Evolutionary conservation across 2,888 invertebrate species (phyloP), one percentile per base, ranked within the genome.

Genomic region (Phania funesta): DNA sequence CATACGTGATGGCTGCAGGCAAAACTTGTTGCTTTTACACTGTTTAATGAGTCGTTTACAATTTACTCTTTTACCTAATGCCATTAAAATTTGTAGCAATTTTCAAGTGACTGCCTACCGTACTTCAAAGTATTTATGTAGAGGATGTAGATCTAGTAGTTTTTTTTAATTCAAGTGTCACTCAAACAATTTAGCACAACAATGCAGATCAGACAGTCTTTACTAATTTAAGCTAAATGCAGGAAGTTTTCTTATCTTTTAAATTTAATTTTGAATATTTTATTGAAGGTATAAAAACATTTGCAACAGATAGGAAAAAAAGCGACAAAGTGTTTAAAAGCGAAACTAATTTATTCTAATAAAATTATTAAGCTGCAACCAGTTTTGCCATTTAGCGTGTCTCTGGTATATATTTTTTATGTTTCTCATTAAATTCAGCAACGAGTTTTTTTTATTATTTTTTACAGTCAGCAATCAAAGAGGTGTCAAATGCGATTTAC

Each of bases 401-500:
- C 20, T 29, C 26, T 18, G 8, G 9, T 50, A 20, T 32, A 16
- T 18, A 64, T 56, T 24, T 18, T 13, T 24, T 13, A 2, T 46
- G n/a, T 54, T 20, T 52, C 26, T 22, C 20, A 29, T 48, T 9
- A 75, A 56, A 38, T 75, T 46, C 9, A 44, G 18, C 62, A 74
- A 41, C 48, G 16, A 29, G 22, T 44, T 73, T 52, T 44, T 41
- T n/a, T n/a, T n/a, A n/a, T n/a, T 44, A 44, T 32, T 18, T 16
- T 22, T 70, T 22, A 13, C 7, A 62, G 26, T 32, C 46, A 48
- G 18, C 18, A 22, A 35, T 70, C 46, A 46, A 58, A 50, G 46
- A 71, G 56, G 70, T 78, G 77, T 78, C 62, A 70, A 29, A 54
- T 46, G 13, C 20, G 9, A n/a, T n/a, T n/a, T n/a, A n/a, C n/a